Evolutionary conservation across 1,140 invertebrate genomes (phyloP), one percentile per base, ranked within the genome.

Genomic region (Mesaphorura yosii): DNA sequence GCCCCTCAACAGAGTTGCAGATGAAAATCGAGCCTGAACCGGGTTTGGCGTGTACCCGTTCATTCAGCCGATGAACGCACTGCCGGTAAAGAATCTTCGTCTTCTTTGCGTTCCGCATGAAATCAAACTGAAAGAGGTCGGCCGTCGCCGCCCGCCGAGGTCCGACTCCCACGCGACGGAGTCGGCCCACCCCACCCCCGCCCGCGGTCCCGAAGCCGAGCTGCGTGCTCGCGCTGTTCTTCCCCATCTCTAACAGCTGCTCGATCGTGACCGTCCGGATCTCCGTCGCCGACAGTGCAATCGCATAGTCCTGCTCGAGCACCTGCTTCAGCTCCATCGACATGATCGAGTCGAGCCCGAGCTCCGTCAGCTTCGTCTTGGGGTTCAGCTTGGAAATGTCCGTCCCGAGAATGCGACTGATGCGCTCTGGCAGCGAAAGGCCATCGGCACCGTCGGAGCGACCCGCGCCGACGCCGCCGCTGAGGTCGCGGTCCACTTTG

Each of bases 281-380:
- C 23, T 42, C 40, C 6, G 40, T 6, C 7, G 40, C 40, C 6
- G 40, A 42, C 6, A 42, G 40, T 17, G 17, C 6, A 12, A 42
- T 6, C 7, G n/a, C 40, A 17, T 19, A 42, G 40, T 42, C 40
- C 17, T 7, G 7, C 6, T 97, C 92, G 6, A 98, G 70, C 0
- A 86, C 90, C 68, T 97, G 92, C 71, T 96, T 96, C 55, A 98
- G 90, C 74, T 98, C 94, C 0, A 94, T 89, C 48, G 89, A 89
- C 93, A 97, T 97, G 27, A 98, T 71, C 0, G 91, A 96, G 66
- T 98, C 93, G 79, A 97, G 88, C 39, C 94, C 93, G 12, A 97
- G 75, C 67, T 97, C 93, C 10, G 85, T 85, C 6, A 98, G 71
- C 20, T 79, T 84, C 0, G 81, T 76, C 3, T 78, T 76, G 29